Evolutionary conservation across 1,140 invertebrate genomes (phyloP).

Genomic region (Paramacrobiotus metropolitanus): DNA sequence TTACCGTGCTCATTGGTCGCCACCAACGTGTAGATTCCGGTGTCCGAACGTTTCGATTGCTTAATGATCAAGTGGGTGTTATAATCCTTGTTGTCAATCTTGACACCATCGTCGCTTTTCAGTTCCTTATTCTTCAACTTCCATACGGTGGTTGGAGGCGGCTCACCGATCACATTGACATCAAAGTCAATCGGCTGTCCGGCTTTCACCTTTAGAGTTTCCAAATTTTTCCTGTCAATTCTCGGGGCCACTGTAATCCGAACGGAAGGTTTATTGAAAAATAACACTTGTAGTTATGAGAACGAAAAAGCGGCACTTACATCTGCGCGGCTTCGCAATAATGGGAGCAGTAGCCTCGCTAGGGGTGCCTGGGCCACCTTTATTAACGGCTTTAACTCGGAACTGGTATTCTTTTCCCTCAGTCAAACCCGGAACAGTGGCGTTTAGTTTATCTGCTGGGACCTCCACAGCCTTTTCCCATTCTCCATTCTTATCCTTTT

Average conservation of each 20-base stretch:
- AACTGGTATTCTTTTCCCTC: slow-evolving; percentile 90
- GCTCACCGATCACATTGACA: slow-evolving; percentile 76
- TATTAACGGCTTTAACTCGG: slow-evolving; percentile 74
- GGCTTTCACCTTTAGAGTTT: slow-evolving; percentile 57
- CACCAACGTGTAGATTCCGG: slow-evolving; percentile 60
- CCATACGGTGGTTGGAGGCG: slow-evolving; percentile 75
- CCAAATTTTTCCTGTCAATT: slow-evolving; percentile 71
- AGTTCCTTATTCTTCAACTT: slow-evolving; percentile 41
- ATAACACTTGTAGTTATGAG: slow-evolving; percentile 4
- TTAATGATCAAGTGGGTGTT: slow-evolving; percentile 66
- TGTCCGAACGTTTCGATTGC: slow-evolving; percentile 53
- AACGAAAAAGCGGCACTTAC: slow-evolving; percentile 32
- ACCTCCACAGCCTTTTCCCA: slow-evolving; percentile 84
- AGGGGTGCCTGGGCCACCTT: slow-evolving; percentile 80
- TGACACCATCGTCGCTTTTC: slow-evolving; percentile 10
- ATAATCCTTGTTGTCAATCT: slow-evolving; percentile 68
- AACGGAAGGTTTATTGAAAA: no score
- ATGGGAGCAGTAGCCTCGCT: slow-evolving; percentile 81
- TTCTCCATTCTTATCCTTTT: slow-evolving; percentile 58
- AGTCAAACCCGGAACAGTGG: slow-evolving; percentile 60
- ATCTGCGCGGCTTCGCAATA: slow-evolving; percentile 69
- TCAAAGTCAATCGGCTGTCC: slow-evolving; percentile 71
- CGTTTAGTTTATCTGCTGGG: slow-evolving; percentile 72
- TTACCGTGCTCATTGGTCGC: slow-evolving; percentile 79
- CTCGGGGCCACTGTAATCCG: slow-evolving; percentile 57